Percentiles rank a stretch among this genome's conserved stretches.
These are phyloP conservation scores for Amphipyra berbera DNA, from an alignment of 2,888 invertebrate genomes.

Conservation along the genomic window DNA sequence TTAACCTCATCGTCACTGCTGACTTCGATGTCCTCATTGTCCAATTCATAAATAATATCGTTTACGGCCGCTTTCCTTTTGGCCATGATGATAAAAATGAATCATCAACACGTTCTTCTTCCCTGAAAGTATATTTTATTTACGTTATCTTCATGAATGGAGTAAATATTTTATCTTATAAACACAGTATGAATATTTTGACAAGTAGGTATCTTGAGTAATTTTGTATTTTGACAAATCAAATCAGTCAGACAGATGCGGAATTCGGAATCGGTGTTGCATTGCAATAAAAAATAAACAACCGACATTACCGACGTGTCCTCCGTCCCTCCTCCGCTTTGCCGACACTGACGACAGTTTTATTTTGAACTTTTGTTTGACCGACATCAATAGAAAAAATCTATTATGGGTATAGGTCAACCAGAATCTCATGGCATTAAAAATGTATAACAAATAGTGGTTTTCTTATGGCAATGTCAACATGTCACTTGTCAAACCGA, in stretches of 20 bases:
- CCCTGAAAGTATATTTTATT: conserved; percentile 6
- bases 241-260: too few relatives aligned
- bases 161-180: conserved; percentile 3
- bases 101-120: conserved; percentile 34
- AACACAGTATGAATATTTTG: conserved; percentile 35
- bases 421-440: too few relatives aligned
- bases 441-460: too few relatives aligned
- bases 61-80: conserved; percentile 83
- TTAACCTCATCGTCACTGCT: conserved; percentile 85
- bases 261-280: not conserved
- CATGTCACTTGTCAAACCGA: too few relatives aligned
- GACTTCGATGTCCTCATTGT: conserved; percentile 84
- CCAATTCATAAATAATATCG: conserved; percentile 87
- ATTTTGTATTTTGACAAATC: not conserved
- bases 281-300: not conserved
- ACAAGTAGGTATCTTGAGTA: conserved; percentile 30
- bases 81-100: conserved; percentile 70
- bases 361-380: too few relatives aligned
- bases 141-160: conserved; percentile 14
- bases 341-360: too few relatives aligned
- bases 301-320: too few relatives aligned
- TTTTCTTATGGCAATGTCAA: too few relatives aligned
- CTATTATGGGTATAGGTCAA: too few relatives aligned
- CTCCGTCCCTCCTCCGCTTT: too few relatives aligned
- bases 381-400: not conserved